Base-by-base conservation (phyloP, 2,888 invertebrate genomes). In the Rosalia funebris region DNA sequence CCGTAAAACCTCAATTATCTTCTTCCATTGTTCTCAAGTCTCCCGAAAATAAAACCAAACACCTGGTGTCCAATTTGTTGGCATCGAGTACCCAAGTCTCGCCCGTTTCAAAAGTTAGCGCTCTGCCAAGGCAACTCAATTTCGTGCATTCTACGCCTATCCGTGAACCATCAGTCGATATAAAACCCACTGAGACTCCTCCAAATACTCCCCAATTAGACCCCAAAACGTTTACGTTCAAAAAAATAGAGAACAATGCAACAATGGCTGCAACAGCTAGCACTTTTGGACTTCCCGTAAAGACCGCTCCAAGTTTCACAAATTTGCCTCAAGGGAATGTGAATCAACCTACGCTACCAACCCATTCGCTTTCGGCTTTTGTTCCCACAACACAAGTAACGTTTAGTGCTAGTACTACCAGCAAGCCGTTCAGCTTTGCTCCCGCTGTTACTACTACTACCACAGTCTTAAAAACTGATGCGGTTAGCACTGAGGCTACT, bases 1-100 rank as follows among this genome's bases (percentile, higher is more conserved):
- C 84, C 0, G 81, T 83, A 0, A 85, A 86, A 72, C 77, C 86
- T 56, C 80, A 80, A 71, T 69, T 77, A 15, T 69, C 74, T 9
- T 72, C 74, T 47, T 72, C 71, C 5, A 64, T 74, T 5, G 58
- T 77, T 32, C 72, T 77, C 36, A 52, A 63, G n/a, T 69, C 74
- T 10, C 71, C 75, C 34, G 53, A 61, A 7, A 52, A 53, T 20
- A 71, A 60, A 62, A 60, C 55, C 36, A 67, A 65, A 58, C 62
- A 68, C 16, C n/a, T 46, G 25, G 16, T 47, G 1, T 45, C 56
- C 5, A 19, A 37, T 16, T n/a, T 56, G 15, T 39, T 25, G 17
- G 4, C 41, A 1, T 10, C 70, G n/a, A 68, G 67, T 4, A 62
- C 69, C 1, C 65, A 66, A 44, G 63, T 69, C 55, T 68, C 72